phyloP scores from a whole-genome alignment of 2,888 invertebrate genomes.

The Mactromeris polynyma region DNA sequence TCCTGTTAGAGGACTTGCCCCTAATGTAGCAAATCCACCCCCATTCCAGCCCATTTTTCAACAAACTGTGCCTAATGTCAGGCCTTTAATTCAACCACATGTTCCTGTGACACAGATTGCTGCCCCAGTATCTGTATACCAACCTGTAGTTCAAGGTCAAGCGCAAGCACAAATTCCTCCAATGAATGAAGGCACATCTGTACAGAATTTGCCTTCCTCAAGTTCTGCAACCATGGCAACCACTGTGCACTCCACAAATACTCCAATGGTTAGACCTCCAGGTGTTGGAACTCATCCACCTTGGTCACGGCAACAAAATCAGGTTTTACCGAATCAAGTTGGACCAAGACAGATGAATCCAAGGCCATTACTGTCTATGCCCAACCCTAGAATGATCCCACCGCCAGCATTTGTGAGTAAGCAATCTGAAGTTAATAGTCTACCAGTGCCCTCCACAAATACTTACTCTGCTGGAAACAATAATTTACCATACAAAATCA shows the following conservation, averaged over 20 bases:
- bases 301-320: slow-evolving; percentile 5
- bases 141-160: background rate
- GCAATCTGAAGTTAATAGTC: background rate
- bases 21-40: background rate
- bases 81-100: background rate
- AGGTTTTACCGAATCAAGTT: background rate
- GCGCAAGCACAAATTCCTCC: background rate
- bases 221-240: background rate
- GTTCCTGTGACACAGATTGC: background rate
- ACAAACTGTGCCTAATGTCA: background rate
- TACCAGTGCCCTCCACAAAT: background rate
- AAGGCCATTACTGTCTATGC: background rate
- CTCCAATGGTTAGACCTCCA: background rate
- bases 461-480: background rate
- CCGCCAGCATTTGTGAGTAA: background rate
- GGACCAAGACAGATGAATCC: background rate
- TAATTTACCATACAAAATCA: background rate
- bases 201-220: background rate
- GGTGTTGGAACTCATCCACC: background rate
- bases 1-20: background rate
- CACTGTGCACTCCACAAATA: background rate
- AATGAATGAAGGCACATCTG: background rate
- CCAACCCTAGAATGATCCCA: background rate
- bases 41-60: background rate
- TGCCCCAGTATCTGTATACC: background rate